Evolutionary conservation across 2,113 vertebrate species (phyloP).

Genomic region (Silurus asotus): DNA sequence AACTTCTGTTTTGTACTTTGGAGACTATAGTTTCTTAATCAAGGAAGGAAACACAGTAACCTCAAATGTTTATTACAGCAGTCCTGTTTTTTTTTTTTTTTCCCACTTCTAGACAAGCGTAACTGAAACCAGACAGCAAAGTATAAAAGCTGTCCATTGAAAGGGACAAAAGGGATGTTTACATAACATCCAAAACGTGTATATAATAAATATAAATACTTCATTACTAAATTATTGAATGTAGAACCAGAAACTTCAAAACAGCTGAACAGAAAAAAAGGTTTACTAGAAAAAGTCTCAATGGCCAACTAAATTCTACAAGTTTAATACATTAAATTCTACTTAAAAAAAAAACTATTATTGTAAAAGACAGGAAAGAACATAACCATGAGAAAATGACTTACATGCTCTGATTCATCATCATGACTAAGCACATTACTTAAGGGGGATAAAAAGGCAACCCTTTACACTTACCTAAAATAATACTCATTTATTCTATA

Average conservation of each 20-base stretch:
- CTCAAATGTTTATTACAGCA: neutral
- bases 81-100: no score
- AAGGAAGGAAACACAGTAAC: neutral
- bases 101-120: no score
- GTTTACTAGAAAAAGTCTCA: neutral
- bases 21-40: neutral
- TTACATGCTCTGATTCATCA: neutral
- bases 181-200: no score
- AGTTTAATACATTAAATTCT: neutral
- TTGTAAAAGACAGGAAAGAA: neutral
- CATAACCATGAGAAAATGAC: neutral
- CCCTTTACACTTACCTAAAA: no score
- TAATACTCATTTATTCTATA: no score
- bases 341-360: neutral
- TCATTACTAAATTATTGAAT: no score
- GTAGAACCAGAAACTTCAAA: no score
- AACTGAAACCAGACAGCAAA: neutral
- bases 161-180: neutral
- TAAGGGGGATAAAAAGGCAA: neutral
- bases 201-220: no score
- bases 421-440: neutral
- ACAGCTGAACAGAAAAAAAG: no score
- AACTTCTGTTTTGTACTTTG: neutral
- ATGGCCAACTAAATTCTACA: neutral
- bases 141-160: neutral